These are phyloP conservation scores for Calliphora vomitoria DNA, from an alignment of 2,888 invertebrate species.

Conservation along the genomic window DNA sequence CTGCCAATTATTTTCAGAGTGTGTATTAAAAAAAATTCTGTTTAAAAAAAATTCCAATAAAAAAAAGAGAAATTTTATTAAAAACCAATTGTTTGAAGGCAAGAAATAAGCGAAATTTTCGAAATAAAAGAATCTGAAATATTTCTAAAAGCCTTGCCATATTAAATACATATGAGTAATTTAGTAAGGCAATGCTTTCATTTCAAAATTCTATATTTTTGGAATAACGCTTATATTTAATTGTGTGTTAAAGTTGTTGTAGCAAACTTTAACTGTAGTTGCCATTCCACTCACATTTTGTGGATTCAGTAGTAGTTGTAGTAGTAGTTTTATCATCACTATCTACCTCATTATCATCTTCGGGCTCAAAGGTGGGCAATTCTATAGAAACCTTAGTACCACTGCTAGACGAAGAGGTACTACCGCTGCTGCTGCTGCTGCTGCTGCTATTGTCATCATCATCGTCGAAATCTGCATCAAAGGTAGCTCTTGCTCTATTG, in stretches of 20 bases:
- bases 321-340: conserved; percentile 61
- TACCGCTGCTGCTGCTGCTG: conserved; percentile 76
- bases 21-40: conserved; percentile 69
- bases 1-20: conserved; percentile 72
- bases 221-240: conserved; percentile 31
- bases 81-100: conserved; percentile 71
- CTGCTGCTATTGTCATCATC: conserved; percentile 84
- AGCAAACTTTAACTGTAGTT: conserved; percentile 52
- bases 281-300: conserved; percentile 74
- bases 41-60: conserved; percentile 72
- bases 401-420: conserved; percentile 75
- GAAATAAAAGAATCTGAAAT: conserved; percentile 14
- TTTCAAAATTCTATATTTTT: conserved; percentile 32
- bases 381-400: conserved; percentile 87
- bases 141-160: background rate
- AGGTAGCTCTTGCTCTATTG: conserved; percentile 83
- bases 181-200: too few species aligned
- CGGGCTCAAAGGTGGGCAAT: conserved; percentile 88
- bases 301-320: conserved; percentile 53
- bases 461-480: conserved; percentile 86
- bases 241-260: conserved; percentile 70
- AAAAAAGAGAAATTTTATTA: conserved; percentile 69
- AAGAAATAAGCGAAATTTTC: background rate
- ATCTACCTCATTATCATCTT: conserved; percentile 86
- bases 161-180: too few species aligned